Conservation (phyloP, 2,797 vertebrate species). For the Enteromius fasciolatus region DNA sequence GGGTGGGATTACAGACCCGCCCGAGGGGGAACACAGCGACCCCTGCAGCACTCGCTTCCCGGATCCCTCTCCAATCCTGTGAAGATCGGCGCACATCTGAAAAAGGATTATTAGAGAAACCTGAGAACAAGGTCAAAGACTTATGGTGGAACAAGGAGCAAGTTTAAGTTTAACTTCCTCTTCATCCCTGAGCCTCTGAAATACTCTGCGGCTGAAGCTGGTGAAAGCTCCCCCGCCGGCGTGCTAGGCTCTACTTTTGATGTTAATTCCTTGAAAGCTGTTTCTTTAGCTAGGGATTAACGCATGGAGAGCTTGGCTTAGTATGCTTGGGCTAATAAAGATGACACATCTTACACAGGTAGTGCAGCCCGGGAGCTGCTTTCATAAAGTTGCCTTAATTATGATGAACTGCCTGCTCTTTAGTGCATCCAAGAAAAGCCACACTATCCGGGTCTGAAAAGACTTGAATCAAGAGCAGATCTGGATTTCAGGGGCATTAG, state of each 20-base stretch:
- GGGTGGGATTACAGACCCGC: slow-evolving; percentile 52
- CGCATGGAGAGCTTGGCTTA: slow-evolving; percentile 81
- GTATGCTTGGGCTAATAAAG: slow-evolving; percentile 83
- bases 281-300: slow-evolving; percentile 87
- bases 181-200: slow-evolving; percentile 79
- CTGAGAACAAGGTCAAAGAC: slow-evolving; percentile 83
- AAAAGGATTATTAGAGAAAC: slow-evolving; percentile 76
- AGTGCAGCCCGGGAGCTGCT: slow-evolving; percentile 73
- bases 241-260: slow-evolving; percentile 84
- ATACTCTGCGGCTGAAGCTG: slow-evolving; percentile 78
- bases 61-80: slow-evolving; percentile 61
- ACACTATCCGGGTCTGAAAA: slow-evolving; percentile 67
- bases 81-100: slow-evolving; percentile 69
- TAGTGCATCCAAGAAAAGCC: slow-evolving; percentile 73
- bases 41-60: slow-evolving; percentile 62
- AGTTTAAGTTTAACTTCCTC: slow-evolving; percentile 83
- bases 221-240: slow-evolving; percentile 82
- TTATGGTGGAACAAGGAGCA: slow-evolving; percentile 77
- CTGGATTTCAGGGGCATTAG: slow-evolving; percentile 62
- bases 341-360: slow-evolving; percentile 86
- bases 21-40: slow-evolving; percentile 55
- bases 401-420: slow-evolving; percentile 73
- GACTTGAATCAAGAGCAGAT: slow-evolving; percentile 21
- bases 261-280: slow-evolving; percentile 88
- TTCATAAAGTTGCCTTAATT: slow-evolving; percentile 79